Base-by-base conservation (phyloP, 1,140 invertebrate species). In the Drosophila paulistorum region DNA sequence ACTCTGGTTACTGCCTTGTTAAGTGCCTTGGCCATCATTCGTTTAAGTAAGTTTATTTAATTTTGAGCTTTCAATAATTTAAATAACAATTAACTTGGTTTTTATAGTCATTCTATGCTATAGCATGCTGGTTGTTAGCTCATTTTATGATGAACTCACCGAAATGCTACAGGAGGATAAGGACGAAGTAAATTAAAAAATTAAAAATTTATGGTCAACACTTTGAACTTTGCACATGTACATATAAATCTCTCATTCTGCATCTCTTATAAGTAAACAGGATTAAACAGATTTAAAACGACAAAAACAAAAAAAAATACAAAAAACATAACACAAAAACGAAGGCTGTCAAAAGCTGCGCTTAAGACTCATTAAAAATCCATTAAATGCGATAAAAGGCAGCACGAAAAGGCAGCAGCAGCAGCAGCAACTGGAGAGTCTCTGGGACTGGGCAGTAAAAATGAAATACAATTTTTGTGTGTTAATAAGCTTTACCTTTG, bases 321-420 rank as follows among this genome's bases (percentile, higher is more conserved):
- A 80, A 82, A 14, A 1, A 45, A 45, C 1, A 51, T 23, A 45
- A 42, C 3, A 45, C n/a, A 61, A 67, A 76, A 79, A 33, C 13
- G n/a, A 33, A 69, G 51, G 71, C 77, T 69, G 74, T 87, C 84
- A 89, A 89, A 84, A 87, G 77, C 80, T 74, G 61, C 60, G 74
- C 80, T 84, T 73, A 71, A 74, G 74, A 64, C 80, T 89, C 84
- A 89, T 89, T 89, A 89, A 89, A 89, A 89, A 84, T 89, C 84
- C 84, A 89, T 89, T 89, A 89, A 87, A 87, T 62, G 74, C 70
- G 83, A 89, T 77, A 79, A 82, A 69, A 35, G n/a, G 48, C 7
- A 26, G 30, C n/a, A 14, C 35, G 23, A 11, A 62, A 70, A n/a
- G 6, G 61, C 7, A 10, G 35, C 14, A 45, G n/a, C 39, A 45